Evolutionary conservation across 2,888 invertebrate species (phyloP).

Genomic region (Clivina fossor): DNA sequence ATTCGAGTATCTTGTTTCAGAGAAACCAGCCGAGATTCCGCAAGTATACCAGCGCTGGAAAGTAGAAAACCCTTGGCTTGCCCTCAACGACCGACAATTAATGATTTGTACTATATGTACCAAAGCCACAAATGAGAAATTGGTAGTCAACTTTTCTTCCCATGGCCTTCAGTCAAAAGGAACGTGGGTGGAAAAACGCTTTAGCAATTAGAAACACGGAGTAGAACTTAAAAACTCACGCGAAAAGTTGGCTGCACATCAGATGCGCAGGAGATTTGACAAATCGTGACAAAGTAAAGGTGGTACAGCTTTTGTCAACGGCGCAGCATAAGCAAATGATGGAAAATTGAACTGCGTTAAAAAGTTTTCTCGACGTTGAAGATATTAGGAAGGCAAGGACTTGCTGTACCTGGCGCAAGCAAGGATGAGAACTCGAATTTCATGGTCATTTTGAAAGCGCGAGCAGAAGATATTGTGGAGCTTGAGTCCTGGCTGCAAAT

Average conservation of each 20-base stretch:
- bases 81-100: background rate
- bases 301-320: slow-evolving; percentile 36
- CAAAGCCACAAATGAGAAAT: background rate
- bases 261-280: slow-evolving; percentile 30
- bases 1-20: slow-evolving; percentile 4
- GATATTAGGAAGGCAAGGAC: slow-evolving; percentile 38
- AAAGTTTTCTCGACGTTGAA: slow-evolving; percentile 37
- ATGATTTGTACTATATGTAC: slow-evolving; percentile 5
- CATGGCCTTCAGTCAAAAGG: background rate
- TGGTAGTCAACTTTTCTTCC: background rate
- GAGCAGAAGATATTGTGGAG: slow-evolving; percentile 36
- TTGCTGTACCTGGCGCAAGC: slow-evolving; percentile 36
- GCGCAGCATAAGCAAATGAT: slow-evolving; percentile 35
- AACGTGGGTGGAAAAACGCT: slow-evolving; percentile 33
- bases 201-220: slow-evolving; percentile 39
- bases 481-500: slow-evolving; percentile 31
- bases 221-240: slow-evolving; percentile 36
- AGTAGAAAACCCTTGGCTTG: slow-evolving; percentile 1
- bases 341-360: slow-evolving; percentile 37
- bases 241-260: slow-evolving; percentile 33
- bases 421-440: slow-evolving; percentile 36
- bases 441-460: slow-evolving; percentile 33
- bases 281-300: slow-evolving; percentile 31
- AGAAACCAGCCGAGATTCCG: slow-evolving; percentile 2
- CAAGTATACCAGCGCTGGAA: slow-evolving; percentile 5